Base-by-base conservation (phyloP, 2,797 vertebrate species). In the Cheirogaleus major region DNA sequence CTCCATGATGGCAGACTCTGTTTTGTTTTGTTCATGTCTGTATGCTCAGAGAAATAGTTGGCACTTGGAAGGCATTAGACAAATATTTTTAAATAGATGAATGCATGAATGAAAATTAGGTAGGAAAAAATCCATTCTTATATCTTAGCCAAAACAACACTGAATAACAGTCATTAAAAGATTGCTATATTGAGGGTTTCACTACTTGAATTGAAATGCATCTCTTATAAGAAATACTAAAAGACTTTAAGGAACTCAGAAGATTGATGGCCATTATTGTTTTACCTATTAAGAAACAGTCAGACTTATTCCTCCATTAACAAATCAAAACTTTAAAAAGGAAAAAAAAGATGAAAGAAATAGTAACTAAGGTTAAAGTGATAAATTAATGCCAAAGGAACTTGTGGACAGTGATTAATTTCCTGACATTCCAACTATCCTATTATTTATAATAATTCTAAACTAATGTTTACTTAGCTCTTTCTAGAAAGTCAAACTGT, bases 381-480 rank as follows among this genome's bases (percentile, higher is more conserved):
- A 91, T 82, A 82, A 93, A 92, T 89, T 61, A 78, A 81, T 69
- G 48, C 15, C 78, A 78, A 81, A 30, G 18, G 69, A 87, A 0
- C 7, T 63, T 82, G 20, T 76, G n/a, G 84, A 80, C 41, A n/a
- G 22, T 93, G 78, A 84, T 88, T 87, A 91, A 85, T 94, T 87
- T 96, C 55, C 30, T 91, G 87, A 89, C 18, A 72, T 91, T 88
- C 27, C 3, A 73, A 30, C 4, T 91, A 86, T 22, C 30, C 67
- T 87, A 45, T 81, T 79, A 70, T 67, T 89, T 95, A 91, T 82
- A 81, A 78, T 72, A 93, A 91, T 94, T 91, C 35, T 88, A 81
- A 87, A 85, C 15, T 76, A 81, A 94, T 32, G 78, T 88, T 89
- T 84, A 61, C 14, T 59, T 91, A 61, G 20, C 27, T 61, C 15